Base-by-base conservation (phyloP, 1,140 invertebrate genomes). In the Drosophila sulfurigaster region DNA sequence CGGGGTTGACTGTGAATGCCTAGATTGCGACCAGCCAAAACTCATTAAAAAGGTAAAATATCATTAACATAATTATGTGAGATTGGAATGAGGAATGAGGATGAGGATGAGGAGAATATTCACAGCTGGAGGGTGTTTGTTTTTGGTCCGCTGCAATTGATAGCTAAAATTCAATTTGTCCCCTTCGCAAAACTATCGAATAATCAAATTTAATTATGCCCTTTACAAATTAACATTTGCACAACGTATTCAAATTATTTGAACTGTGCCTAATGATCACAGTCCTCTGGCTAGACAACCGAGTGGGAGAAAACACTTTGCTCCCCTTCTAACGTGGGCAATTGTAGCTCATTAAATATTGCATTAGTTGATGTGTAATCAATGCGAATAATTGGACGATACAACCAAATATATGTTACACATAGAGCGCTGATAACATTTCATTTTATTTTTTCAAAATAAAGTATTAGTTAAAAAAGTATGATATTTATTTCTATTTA, bases 131-230 rank as follows among this genome's bases (percentile, higher is more conserved):
- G 35, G n/a, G 30, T 32, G 13, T 25, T 25, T 41, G 15, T 41
- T 38, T 57, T 38, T 58, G 46, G 62, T 20, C n/a, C 20, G 7
- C 20, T 32, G 41, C 38, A 32, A 63, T 64, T 56, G 30, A 59
- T 49, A 71, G 35, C 35, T 75, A 51, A 52, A 60, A 62, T 68
- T 75, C 57, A 62, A 63, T 75, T 62, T 58, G 51, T 38, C 30
- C 49, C 10, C 8, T 57, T 58, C 30, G 6, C 43, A 56, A 56
- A 63, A 57, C 65, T 69, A 74, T 74, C 52, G 71, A 72, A 20
- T 58, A 77, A 77, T 77, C 71, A 58, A 74, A 68, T 67, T 74
- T 51, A 63, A 74, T 74, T 74, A 68, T 45, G 38, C 58, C 45
- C 56, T 77, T 77, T 66, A 64, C 70, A 74, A 68, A 74, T 73